phyloP scores from a whole-genome alignment of 2,113 vertebrate species.

The Ctenomys sociabilis region DNA sequence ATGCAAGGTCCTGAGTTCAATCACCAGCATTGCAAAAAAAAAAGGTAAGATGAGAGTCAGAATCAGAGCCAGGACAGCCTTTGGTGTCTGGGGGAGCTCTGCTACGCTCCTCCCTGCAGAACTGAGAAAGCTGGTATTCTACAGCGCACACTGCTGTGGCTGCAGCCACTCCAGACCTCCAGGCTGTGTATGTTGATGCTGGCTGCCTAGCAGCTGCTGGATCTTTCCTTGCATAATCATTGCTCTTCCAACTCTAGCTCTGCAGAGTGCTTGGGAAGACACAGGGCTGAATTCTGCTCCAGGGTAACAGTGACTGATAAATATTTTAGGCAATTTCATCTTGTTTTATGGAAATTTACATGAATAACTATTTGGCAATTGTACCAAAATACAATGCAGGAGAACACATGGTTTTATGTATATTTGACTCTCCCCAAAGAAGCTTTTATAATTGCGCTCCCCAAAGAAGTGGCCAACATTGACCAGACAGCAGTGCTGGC shows the following conservation, averaged over 20 bases:
- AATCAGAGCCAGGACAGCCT: not conserved
- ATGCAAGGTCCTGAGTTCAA: too few species aligned
- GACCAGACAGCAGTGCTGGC: constrained; percentile 8
- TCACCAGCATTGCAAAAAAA: too few species aligned
- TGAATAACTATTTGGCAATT: not conserved
- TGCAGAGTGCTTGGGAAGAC: constrained; percentile 20
- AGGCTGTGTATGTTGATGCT: not conserved
- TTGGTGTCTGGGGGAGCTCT: not conserved
- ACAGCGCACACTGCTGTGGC: fast-evolving
- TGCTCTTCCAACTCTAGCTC: not conserved
- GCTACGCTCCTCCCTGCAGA: not conserved
- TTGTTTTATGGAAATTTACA: constrained; percentile 51
- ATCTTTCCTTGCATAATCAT: fast-evolving
- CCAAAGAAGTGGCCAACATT: not conserved
- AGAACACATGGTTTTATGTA: not conserved
- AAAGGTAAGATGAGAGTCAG: not conserved
- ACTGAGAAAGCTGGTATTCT: not conserved
- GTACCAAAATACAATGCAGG: not conserved
- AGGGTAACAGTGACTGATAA: not conserved
- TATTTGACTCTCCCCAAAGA: constrained; percentile 29
- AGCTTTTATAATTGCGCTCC: constrained; percentile 21
- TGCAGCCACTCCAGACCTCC: not conserved
- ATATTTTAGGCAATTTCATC: constrained; percentile 59
- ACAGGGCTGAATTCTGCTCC: not conserved
- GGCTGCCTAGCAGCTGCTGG: not conserved